Evolutionary conservation across 2,888 invertebrate species (phyloP), one percentile per base, ranked within the genome.

Genomic region (Scelioninae gen. 1): DNA sequence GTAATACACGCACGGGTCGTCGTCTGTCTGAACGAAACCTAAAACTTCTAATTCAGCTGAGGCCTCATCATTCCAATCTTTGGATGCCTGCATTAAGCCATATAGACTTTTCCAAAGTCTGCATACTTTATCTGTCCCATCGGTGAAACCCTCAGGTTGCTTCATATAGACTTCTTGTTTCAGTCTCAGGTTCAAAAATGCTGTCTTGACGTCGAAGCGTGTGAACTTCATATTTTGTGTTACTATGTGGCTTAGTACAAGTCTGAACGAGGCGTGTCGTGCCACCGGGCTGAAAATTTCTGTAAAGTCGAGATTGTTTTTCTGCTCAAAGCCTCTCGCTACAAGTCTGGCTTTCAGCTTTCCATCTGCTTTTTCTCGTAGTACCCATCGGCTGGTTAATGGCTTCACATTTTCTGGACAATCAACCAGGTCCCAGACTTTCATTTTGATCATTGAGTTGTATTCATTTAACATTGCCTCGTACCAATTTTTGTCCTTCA

Each of bases 21-120:
- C n/a, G n/a, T n/a, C n/a, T n/a, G n/a, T n/a, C n/a, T n/a, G n/a
- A n/a, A n/a, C n/a, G n/a, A n/a, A n/a, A n/a, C n/a, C n/a, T n/a
- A n/a, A n/a, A n/a, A n/a, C n/a, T n/a, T n/a, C n/a, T n/a, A 87
- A 72, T 60, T 76, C 85, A 34, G 68, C 68, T 43, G 85, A 65
- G 11, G 88, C 71, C 56, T 71, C 86, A 13, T 85, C 58, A 58
- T 88, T 87, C 86, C 87, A 88, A 47, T 80, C 69, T 78, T 87
- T 86, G 45, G 87, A 85, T 5, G 88, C 84, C 84, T 89, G 88
- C 62, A 88, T 88, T 16, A 88, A 60, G 23, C 89, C 87, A 79
- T 88, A 88, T 11, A 89, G 51, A 75, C 87, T 86, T 82, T 84
- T 87, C n/a, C 76, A 83, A 31, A 89, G 58, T 38, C 31, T 58